These are phyloP conservation scores for Phortica okadai DNA, from an alignment of 2,888 invertebrate genomes.

Conservation along the genomic window DNA sequence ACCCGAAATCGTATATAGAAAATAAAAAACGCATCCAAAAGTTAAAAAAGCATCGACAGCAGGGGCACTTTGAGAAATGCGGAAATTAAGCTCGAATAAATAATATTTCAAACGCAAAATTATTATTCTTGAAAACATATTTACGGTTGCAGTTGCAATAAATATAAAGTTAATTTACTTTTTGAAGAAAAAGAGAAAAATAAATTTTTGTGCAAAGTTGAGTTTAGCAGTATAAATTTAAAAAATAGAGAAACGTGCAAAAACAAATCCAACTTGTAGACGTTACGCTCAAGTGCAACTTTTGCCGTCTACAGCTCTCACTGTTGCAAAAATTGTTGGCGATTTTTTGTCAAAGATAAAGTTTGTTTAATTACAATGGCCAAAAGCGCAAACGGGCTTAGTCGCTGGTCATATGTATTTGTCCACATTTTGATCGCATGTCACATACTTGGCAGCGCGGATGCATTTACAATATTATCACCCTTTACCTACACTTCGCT, in stretches of 20 bases:
- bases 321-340: conserved; percentile 10
- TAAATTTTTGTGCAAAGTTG: conserved; percentile 1
- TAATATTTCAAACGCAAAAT: not conserved
- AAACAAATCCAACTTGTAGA: conserved; percentile 49
- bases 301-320: conserved; percentile 44
- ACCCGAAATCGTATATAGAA: not conserved
- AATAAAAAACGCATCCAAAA: conserved; percentile 10
- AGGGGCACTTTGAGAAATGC: not conserved
- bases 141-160: not conserved
- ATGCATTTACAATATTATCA: conserved; percentile 72
- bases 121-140: not conserved
- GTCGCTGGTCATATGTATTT: conserved; percentile 63
- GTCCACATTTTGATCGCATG: conserved; percentile 59
- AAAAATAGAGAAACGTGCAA: conserved; percentile 20
- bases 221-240: conserved; percentile 19
- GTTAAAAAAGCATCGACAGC: not conserved
- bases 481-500: conserved; percentile 73
- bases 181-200: not conserved
- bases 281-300: conserved; percentile 65
- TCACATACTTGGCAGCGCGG: conserved; percentile 63
- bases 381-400: conserved; percentile 56
- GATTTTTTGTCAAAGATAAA: not conserved
- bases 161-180: too few relatives aligned
- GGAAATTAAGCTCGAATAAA: not conserved
- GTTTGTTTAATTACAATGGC: conserved; percentile 40